Conservation (phyloP, 2,888 invertebrate genomes). For the Cerastis leucographa region DNA sequence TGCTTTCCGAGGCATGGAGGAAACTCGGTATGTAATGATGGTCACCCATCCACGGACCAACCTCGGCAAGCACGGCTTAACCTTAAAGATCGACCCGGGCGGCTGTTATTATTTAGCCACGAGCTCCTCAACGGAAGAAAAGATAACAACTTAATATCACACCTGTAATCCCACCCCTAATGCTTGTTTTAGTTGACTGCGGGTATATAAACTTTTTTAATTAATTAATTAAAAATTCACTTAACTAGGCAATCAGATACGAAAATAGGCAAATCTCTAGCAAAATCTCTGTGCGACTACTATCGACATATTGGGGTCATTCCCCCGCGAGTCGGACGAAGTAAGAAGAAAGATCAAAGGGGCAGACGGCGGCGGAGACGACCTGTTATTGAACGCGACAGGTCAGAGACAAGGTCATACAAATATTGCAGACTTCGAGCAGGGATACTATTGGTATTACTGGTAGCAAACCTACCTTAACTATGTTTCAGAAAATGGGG, state of each 20-base stretch:
- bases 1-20: too few relatives aligned
- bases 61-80: too few relatives aligned
- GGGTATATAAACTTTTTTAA: too few relatives aligned
- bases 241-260: conserved; percentile 72
- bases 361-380: conserved; percentile 80
- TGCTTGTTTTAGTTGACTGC: background rate
- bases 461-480: background rate
- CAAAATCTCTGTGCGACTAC: conserved; percentile 90
- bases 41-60: too few relatives aligned
- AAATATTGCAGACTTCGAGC: background rate
- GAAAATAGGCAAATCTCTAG: conserved; percentile 87
- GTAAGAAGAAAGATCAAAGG: conserved; percentile 81
- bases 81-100: too few relatives aligned
- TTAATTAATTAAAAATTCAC: background rate
- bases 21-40: too few relatives aligned
- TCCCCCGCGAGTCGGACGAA: conserved; percentile 83
- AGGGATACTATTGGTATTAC: background rate
- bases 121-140: too few relatives aligned
- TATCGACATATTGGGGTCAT: conserved; percentile 90
- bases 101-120: too few relatives aligned
- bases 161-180: background rate
- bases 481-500: background rate
- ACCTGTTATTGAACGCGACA: conserved; percentile 79
- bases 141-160: background rate
- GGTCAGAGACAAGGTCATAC: conserved; percentile 67